A percentile compares a stretch with the other conserved stretches of the same genome.
Evolutionary conservation across 2,888 invertebrate genomes (phyloP).

Genomic region (Pheosia gnoma): DNA sequence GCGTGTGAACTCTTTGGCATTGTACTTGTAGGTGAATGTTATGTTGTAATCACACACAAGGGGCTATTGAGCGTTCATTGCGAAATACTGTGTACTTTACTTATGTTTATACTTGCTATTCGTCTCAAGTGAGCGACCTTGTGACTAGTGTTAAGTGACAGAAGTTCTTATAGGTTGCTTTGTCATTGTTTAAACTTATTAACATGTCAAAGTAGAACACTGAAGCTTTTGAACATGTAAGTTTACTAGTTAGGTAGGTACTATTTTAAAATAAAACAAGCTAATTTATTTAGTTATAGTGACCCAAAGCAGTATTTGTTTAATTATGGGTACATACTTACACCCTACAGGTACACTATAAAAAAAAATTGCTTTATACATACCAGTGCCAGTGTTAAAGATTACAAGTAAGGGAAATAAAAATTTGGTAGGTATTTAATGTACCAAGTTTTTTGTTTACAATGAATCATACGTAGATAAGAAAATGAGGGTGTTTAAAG

Average conservation of each 20-base stretch:
- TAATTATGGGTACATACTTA: no score
- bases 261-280: no score
- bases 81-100: conserved; percentile 52
- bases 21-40: conserved; percentile 70
- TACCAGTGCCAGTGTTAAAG: no score
- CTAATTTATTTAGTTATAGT: no score
- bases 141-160: conserved; percentile 55
- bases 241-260: no score
- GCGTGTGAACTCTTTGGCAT: conserved; percentile 77
- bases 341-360: no score
- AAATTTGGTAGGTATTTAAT: no score
- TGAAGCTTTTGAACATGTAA: neutral
- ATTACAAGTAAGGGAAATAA: no score
- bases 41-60: conserved; percentile 46
- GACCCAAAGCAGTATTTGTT: no score
- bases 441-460: no score
- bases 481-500: neutral
- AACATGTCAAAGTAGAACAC: conserved; percentile 22
- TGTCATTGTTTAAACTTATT: conserved; percentile 43
- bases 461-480: no score
- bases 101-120: conserved; percentile 43
- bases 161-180: conserved; percentile 42
- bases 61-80: conserved; percentile 60
- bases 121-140: conserved; percentile 66
- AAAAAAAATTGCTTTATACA: no score